These are phyloP conservation scores for Cyanoliseus patagonus DNA, from an alignment of 2,113 vertebrate species.

Conservation along the genomic window DNA sequence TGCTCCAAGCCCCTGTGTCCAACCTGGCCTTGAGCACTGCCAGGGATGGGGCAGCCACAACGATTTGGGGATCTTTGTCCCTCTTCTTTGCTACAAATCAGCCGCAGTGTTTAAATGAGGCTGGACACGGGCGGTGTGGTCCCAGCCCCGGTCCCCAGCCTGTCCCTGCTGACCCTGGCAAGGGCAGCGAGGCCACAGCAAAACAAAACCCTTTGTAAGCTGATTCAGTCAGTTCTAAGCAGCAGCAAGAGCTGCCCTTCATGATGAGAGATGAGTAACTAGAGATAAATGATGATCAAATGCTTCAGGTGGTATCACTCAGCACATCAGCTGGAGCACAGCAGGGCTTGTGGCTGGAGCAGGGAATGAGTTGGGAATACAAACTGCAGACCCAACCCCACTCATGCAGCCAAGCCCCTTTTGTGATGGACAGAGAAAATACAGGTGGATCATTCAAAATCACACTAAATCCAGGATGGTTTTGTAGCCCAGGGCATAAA, in stretches of 20 bases:
- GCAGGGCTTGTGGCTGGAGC: accelerated
- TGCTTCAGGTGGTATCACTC: accelerated
- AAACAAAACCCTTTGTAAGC: not conserved
- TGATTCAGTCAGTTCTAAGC: not conserved
- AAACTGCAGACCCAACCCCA: not conserved
- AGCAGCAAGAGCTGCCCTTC: not conserved
- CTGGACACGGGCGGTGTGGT: accelerated
- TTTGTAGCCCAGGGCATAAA: not conserved
- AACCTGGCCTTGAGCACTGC: not conserved
- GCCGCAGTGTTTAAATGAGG: accelerated
- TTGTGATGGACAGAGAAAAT: not conserved
- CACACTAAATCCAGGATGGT: accelerated
- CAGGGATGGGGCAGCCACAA: not conserved
- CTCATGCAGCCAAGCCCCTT: not conserved
- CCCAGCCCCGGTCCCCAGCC: accelerated
- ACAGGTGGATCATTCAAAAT: accelerated
- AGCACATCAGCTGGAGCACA: accelerated
- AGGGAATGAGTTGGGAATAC: not conserved
- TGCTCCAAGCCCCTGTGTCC: not conserved
- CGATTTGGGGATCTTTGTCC: not conserved
- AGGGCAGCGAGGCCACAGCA: not conserved
- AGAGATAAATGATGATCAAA: not conserved
- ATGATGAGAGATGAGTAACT: not conserved
- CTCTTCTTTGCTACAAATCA: not conserved
- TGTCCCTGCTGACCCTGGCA: accelerated